Base-by-base conservation (phyloP, 2,888 invertebrate species). In the Tanypteryx hageni region DNA sequence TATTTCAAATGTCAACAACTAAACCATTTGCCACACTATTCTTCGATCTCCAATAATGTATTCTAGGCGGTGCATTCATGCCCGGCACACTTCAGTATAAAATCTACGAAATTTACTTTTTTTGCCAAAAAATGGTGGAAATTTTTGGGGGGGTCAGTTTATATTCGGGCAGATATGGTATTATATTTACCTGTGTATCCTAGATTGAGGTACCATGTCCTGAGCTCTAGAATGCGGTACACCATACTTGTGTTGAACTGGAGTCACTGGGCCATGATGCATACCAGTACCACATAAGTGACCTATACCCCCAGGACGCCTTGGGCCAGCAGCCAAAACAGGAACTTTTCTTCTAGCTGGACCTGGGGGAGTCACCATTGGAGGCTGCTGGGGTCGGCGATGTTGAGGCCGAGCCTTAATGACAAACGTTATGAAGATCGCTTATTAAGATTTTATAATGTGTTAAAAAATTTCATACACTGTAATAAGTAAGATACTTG, bases 391-490 rank as follows among this genome's bases (percentile, higher is more conserved):
- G 16, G 92, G 84, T 27, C 92, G 61, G n/a, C 84, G 92, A 31
- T 92, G 92, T n/a, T 92, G 92, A 31, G 92, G 92, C 83, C 83
- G 44, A n/a, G 83, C 92, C 82, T 89, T 18, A 44, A 31, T 61
- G 1, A 44, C 5, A 1, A 64, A 44, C 44, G 5, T 44, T 44
- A 44, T 44, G 44, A 1, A 44, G 44, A 44, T 44, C 3, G 1
- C 5, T 44, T 1, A 44, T 3, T 44, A 44, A 44, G 3, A 44
- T 44, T 44, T 44, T 1, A 44, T 44, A 44, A 44, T 44, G 44
- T 5, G 5, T 3, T 44, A 44, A 44, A 44, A 44, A 44, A 3
- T 44, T 44, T 44, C 44, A 44, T 44, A 44, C 5, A 5, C 44
- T 44, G 44, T 5, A 44, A 44, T 44, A 44, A 44, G 44, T 44